phyloP scores from a whole-genome alignment of 2,113 vertebrate species.

The Pica pica region DNA sequence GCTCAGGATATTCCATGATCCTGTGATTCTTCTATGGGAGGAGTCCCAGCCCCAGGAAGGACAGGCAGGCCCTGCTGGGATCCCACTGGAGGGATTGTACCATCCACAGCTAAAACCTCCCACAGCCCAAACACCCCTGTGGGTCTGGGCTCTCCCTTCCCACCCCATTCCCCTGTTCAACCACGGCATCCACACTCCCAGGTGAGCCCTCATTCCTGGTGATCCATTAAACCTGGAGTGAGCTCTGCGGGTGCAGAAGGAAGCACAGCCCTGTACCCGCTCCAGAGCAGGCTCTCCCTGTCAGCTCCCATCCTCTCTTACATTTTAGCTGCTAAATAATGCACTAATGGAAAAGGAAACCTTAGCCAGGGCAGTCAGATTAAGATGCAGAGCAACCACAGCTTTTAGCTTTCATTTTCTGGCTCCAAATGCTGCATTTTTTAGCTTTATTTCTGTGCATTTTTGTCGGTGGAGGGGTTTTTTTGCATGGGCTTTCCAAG shows the following conservation, averaged over 20 bases:
- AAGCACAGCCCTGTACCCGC: background rate
- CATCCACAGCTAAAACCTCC: background rate
- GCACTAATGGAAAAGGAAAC: conserved; percentile 40
- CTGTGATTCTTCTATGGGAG: background rate
- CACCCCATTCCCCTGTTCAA: background rate
- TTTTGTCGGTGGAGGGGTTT: background rate
- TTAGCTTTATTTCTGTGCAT: background rate
- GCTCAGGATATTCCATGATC: accelerated
- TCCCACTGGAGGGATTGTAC: background rate
- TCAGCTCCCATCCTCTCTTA: background rate
- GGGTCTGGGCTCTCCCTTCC: background rate
- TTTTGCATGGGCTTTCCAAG: background rate
- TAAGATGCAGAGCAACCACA: conserved; percentile 21
- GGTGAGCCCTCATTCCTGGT: background rate
- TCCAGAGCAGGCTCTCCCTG: background rate
- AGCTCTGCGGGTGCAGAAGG: background rate
- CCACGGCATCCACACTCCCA: accelerated
- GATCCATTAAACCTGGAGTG: background rate
- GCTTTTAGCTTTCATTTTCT: background rate
- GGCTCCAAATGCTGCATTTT: background rate
- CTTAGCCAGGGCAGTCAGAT: background rate
- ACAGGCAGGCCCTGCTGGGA: background rate
- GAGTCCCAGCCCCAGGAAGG: background rate
- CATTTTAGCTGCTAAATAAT: conserved; percentile 28
- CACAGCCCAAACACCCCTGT: background rate